phyloP scores from a whole-genome alignment of 2,797 vertebrate species.

The Anas flavirostris region DNA sequence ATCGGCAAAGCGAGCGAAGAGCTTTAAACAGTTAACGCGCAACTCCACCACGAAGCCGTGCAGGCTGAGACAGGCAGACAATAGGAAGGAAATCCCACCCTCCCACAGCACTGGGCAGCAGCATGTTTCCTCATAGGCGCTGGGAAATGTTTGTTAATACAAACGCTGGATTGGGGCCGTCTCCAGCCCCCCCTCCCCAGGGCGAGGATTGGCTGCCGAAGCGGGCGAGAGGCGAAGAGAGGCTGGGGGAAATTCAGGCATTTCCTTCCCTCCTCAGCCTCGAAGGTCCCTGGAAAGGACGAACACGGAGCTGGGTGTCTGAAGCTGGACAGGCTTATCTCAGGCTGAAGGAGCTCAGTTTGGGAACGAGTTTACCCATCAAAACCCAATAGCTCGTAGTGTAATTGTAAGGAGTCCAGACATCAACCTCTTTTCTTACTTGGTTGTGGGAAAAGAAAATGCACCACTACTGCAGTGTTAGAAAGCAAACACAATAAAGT shows the following conservation, averaged over 20 bases:
- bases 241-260: not conserved
- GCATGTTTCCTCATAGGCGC: not conserved
- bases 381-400: not conserved
- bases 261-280: not conserved
- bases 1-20: not conserved
- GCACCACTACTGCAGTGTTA: not conserved
- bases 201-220: not conserved
- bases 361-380: not conserved
- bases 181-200: not conserved
- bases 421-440: not conserved
- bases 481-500: not conserved
- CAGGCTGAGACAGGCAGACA: slow-evolving; percentile 28
- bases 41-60: not conserved
- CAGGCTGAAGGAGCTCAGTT: rapidly evolving
- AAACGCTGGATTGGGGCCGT: not conserved
- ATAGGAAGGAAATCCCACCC: slow-evolving; percentile 59
- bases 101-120: slow-evolving; percentile 5
- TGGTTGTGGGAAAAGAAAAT: not conserved
- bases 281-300: not conserved
- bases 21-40: not conserved
- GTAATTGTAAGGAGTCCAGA: not conserved
- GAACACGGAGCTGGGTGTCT: rapidly evolving
- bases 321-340: rapidly evolving
- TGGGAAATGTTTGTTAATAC: slow-evolving; percentile 17
- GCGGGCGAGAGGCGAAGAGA: not conserved